These are phyloP conservation scores for Peromyscus maniculatus DNA, from an alignment of 2,113 vertebrate species.

Conservation along the genomic window DNA sequence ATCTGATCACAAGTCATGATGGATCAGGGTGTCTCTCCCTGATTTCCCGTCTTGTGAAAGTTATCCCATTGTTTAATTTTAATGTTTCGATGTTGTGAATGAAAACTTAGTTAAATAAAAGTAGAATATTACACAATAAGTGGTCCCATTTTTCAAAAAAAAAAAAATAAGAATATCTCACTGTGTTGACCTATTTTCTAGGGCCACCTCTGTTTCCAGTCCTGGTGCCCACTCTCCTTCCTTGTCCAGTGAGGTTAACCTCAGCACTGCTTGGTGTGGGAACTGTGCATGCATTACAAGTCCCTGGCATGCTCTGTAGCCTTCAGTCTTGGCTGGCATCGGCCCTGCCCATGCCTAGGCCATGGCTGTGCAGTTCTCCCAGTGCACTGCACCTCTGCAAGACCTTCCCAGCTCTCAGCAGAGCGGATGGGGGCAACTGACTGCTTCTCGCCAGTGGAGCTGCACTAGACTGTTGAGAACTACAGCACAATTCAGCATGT, in stretches of 20 bases:
- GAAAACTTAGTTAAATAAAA: not conserved
- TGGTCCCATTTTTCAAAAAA: not conserved
- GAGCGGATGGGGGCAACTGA: not conserved
- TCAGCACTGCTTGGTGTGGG: not conserved
- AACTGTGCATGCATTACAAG: not conserved
- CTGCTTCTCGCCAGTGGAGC: not conserved
- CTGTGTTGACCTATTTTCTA: not conserved
- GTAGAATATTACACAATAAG: not conserved
- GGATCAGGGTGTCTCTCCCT: not conserved
- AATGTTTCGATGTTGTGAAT: not conserved
- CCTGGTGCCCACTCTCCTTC: not conserved
- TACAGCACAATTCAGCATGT: not conserved
- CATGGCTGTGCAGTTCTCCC: not conserved
- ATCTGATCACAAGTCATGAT: not conserved
- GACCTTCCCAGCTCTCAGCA: not conserved
- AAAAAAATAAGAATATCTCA: not conserved
- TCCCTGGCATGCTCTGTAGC: not conserved
- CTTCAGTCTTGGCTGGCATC: not conserved
- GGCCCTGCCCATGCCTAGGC: not conserved
- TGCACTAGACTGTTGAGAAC: not conserved
- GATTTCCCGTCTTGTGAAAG: not conserved
- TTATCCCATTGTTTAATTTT: not conserved
- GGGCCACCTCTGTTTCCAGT: not conserved
- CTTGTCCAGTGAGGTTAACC: not conserved
- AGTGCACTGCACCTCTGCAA: not conserved